Evolutionary conservation across 2,888 invertebrate species (phyloP).

Genomic region (Parnassius mnemosyne): DNA sequence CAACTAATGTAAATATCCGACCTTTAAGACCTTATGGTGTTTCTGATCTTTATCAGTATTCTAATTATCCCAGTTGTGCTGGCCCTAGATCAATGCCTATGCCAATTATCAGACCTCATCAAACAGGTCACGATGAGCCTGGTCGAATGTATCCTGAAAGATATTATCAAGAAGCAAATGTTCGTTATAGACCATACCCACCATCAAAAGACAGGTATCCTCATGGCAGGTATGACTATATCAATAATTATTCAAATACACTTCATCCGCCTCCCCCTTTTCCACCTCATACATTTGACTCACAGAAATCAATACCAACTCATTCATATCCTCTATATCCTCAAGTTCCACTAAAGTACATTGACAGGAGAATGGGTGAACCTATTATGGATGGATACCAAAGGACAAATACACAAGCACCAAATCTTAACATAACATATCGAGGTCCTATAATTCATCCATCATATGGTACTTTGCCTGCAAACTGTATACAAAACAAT

Average conservation of each 20-base stretch:
- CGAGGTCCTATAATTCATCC: conserved; percentile 63
- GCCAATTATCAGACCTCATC: conserved; percentile 52
- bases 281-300: conserved; percentile 62
- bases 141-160: conserved; percentile 58
- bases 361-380: conserved; percentile 62
- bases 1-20: conserved; percentile 52
- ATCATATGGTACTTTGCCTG: conserved; percentile 54
- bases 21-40: conserved; percentile 56
- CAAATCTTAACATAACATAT: conserved; percentile 53
- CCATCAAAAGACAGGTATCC: conserved; percentile 63
- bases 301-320: conserved; percentile 56
- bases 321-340: conserved; percentile 62
- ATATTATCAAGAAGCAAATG: conserved; percentile 61
- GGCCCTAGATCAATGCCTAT: conserved; percentile 56
- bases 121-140: conserved; percentile 56
- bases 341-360: conserved; percentile 58
- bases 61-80: conserved; percentile 61
- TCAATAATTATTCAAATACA: conserved; percentile 62
- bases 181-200: conserved; percentile 71
- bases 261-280: conserved; percentile 60
- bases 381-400: conserved; percentile 62
- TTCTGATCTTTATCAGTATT: conserved; percentile 64
- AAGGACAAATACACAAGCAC: conserved; percentile 52
- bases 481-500: conserved; percentile 61
- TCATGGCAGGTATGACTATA: conserved; percentile 72